Percentiles rank a stretch among this genome's conserved stretches.
Conservation (phyloP, 2,797 vertebrate species). For the Thalassophryne amazonica region DNA sequence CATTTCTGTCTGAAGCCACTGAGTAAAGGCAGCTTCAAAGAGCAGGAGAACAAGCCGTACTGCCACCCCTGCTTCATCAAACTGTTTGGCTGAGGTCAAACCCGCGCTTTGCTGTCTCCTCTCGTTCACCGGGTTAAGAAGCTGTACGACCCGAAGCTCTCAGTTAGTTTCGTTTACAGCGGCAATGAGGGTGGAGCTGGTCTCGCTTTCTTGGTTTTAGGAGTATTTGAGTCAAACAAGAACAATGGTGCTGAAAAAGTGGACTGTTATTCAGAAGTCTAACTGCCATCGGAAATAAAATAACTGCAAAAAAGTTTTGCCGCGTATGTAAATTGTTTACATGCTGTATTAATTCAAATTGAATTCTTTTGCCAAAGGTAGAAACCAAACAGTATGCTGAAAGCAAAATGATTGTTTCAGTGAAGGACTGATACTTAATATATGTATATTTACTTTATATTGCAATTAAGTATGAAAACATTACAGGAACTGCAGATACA, state of each 20-base stretch:
- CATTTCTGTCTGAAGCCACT: constrained; percentile 91
- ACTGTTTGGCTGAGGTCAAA: constrained; percentile 80
- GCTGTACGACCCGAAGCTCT: constrained; percentile 21
- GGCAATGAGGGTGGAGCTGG: constrained; percentile 57
- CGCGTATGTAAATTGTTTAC: constrained; percentile 46
- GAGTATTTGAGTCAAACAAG: constrained; percentile 17
- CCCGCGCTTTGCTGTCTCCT: neutral
- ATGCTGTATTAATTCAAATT: constrained; percentile 57
- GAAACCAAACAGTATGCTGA: constrained; percentile 19
- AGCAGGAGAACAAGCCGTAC: constrained; percentile 91
- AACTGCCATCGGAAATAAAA: constrained; percentile 18
- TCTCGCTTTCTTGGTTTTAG: constrained; percentile 54
- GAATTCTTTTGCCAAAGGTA: constrained; percentile 52
- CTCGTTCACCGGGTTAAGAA: constrained; percentile 9
- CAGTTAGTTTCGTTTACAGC: constrained; percentile 18
- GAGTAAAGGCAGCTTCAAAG: constrained; percentile 93
- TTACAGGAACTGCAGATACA: constrained; percentile 59
- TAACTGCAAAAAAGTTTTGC: constrained; percentile 21
- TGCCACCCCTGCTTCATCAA: constrained; percentile 92
- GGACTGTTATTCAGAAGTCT: constrained; percentile 20
- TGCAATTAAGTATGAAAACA: constrained; percentile 51
- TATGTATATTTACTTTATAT: constrained; percentile 76
- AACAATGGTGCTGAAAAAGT: too few species aligned
- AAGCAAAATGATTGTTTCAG: constrained; percentile 27
- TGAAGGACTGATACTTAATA: constrained; percentile 59